Base-by-base conservation (phyloP, 2,888 invertebrate genomes). In the Agrotis exclamationis region DNA sequence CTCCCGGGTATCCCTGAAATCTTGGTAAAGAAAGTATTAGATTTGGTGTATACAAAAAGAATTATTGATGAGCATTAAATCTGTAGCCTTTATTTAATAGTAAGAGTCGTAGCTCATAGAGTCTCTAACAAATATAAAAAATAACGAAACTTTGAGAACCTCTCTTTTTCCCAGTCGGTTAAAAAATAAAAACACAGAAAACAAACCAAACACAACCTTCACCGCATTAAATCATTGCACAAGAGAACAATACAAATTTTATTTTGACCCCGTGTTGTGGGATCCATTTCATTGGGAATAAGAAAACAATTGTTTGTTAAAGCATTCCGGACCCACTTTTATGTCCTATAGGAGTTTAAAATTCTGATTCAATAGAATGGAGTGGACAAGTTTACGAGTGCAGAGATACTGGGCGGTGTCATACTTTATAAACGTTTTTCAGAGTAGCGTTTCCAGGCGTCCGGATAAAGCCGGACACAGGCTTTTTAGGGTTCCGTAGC, bases 351-450 rank as follows among this genome's bases (percentile, higher is more conserved):
- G 54, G 71, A 77, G 65, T 80, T 78, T 78, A 76, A 87, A 86
- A 78, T 74, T 69, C 68, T 56, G 73, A 76, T 70, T 84, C 70
- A 86, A 82, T 83, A 69, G 69, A 59, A 67, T 56, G 60, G 64
- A 80, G 75, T 79, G 82, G 73, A 44, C 56, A 28, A 33, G 53
- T 85, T 86, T 79, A 86, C 73, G 78, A 82, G 57, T 9, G 48
- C 75, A 63, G 78, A 78, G 57, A 76, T 75, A 67, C 50, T 45
- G 65, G 70, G 39, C 33, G 24, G 20, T 45, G 63, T 54, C 48
- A 58, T 56, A 28, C 48, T 76, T 67, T 70, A 66, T 58, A 62
- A 65, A 44, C 65, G 44, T 59, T 56, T 69, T 33, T 66, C 47
- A 44, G 58, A 33, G 9, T 33, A 33, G 33, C 33, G 33, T 33